A percentile compares a stretch with the other conserved stretches of the same genome.
These are phyloP conservation scores for Lycocorax pyrrhopterus DNA, from an alignment of 2,113 vertebrate genomes.

Conservation along the genomic window DNA sequence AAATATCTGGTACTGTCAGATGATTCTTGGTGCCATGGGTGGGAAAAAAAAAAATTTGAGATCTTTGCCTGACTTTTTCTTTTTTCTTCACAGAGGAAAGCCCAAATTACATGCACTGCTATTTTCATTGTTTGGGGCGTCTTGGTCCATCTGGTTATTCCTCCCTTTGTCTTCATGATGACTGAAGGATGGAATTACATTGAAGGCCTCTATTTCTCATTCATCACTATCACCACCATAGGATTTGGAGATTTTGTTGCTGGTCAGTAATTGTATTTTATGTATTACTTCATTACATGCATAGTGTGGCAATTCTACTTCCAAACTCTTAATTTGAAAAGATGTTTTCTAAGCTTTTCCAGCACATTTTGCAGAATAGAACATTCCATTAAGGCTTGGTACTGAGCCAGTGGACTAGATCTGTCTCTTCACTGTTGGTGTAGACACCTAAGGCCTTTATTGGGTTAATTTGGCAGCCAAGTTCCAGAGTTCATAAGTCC, in stretches of 20 bases:
- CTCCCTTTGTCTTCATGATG: slow-evolving; percentile 94
- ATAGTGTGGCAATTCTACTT: background rate
- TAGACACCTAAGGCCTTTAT: background rate
- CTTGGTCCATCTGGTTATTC: slow-evolving; percentile 90
- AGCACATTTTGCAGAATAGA: background rate
- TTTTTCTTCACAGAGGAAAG: slow-evolving; percentile 80
- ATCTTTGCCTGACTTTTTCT: background rate
- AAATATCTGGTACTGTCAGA: background rate
- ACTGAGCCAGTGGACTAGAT: background rate
- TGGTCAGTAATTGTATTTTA: slow-evolving; percentile 71
- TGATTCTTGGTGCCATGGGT: background rate
- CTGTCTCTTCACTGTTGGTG: background rate
- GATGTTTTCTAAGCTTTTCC: background rate
- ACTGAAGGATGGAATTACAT: slow-evolving; percentile 94
- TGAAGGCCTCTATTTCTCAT: slow-evolving; percentile 95
- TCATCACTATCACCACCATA: slow-evolving; percentile 95
- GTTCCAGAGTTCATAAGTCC: background rate
- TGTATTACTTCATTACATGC: background rate
- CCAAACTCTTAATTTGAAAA: background rate
- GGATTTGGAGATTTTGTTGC: slow-evolving; percentile 96
- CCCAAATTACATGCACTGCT: slow-evolving; percentile 93
- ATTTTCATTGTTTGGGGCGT: slow-evolving; percentile 95
- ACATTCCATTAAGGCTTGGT: background rate
- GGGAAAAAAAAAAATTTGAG: background rate
- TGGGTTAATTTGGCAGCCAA: background rate